phyloP scores from a whole-genome alignment of 2,113 vertebrate genomes.

The Oncorhynchus tshawytscha region DNA sequence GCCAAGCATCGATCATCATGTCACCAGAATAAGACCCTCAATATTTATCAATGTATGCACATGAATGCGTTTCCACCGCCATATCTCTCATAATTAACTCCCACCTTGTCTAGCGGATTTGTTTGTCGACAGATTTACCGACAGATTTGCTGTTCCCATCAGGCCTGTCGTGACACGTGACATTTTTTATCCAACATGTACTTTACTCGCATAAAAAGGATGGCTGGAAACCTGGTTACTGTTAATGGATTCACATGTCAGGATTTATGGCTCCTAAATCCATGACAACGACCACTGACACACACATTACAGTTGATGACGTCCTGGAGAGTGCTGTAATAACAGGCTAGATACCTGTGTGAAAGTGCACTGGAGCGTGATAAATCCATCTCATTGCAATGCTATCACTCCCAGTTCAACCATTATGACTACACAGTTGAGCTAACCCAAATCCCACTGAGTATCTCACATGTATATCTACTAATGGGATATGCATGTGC shows the following conservation, averaged over 20 bases:
- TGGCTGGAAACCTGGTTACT: not conserved
- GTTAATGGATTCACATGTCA: slow-evolving; percentile 18
- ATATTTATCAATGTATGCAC: too few species aligned
- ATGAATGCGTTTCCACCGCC: too few species aligned
- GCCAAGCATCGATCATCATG: too few species aligned
- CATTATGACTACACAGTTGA: slow-evolving; percentile 14
- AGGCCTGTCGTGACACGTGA: too few species aligned
- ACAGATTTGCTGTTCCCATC: too few species aligned
- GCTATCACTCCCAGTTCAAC: slow-evolving; percentile 12
- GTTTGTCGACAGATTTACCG: too few species aligned
- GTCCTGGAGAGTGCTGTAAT: slow-evolving; percentile 15
- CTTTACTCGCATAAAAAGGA: too few species aligned
- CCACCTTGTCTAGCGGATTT: too few species aligned
- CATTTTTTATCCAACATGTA: too few species aligned
- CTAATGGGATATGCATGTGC: slow-evolving; percentile 48
- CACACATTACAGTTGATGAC: not conserved
- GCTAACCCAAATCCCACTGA: slow-evolving; percentile 9
- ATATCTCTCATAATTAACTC: too few species aligned
- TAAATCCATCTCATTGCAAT: slow-evolving; percentile 31
- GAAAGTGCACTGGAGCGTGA: slow-evolving; percentile 23
- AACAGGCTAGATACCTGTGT: slow-evolving; percentile 21
- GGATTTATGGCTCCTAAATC: slow-evolving; percentile 7
- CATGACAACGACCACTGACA: slow-evolving; percentile 6
- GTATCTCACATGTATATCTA: slow-evolving; percentile 18
- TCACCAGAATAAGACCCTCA: too few species aligned